Conservation (phyloP, 2,888 invertebrate species). For the Syrphus vitripennis region DNA sequence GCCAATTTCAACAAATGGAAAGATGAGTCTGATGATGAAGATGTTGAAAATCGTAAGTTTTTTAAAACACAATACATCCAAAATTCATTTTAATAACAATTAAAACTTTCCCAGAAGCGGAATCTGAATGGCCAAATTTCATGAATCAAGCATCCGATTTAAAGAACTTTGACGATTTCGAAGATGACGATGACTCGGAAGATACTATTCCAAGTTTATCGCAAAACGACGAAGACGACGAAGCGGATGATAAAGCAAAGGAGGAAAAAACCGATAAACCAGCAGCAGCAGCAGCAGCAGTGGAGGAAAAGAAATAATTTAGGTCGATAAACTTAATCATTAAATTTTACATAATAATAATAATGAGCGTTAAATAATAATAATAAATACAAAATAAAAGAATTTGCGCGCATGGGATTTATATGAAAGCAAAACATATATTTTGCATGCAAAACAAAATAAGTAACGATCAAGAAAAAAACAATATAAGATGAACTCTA, state of each 20-base stretch:
- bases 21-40: conserved; percentile 96
- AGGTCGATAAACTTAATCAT: conserved; percentile 67
- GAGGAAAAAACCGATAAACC: conserved; percentile 73
- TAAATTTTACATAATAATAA: conserved; percentile 68
- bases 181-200: conserved; percentile 87
- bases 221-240: conserved; percentile 78
- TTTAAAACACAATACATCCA: not conserved
- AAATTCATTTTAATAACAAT: not conserved
- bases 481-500: conserved; percentile 35
- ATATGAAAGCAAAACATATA: conserved; percentile 49
- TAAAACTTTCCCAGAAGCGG: not conserved
- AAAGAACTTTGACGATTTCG: conserved; percentile 86
- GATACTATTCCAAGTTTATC: conserved; percentile 82
- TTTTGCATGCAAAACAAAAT: conserved; percentile 46
- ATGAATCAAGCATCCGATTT: conserved; percentile 73
- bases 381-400: conserved; percentile 63
- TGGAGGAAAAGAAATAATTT: conserved; percentile 55
- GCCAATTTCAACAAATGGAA: conserved; percentile 99
- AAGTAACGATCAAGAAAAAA: conserved; percentile 30
- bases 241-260: conserved; percentile 76
- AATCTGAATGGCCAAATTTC: conserved; percentile 73
- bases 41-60: conserved; percentile 76
- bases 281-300: conserved; percentile 40
- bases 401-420: conserved; percentile 67
- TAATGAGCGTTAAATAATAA: conserved; percentile 66